Evolutionary conservation across 2,113 vertebrate genomes (phyloP).

Genomic region (Rhizomys pruinosus): DNA sequence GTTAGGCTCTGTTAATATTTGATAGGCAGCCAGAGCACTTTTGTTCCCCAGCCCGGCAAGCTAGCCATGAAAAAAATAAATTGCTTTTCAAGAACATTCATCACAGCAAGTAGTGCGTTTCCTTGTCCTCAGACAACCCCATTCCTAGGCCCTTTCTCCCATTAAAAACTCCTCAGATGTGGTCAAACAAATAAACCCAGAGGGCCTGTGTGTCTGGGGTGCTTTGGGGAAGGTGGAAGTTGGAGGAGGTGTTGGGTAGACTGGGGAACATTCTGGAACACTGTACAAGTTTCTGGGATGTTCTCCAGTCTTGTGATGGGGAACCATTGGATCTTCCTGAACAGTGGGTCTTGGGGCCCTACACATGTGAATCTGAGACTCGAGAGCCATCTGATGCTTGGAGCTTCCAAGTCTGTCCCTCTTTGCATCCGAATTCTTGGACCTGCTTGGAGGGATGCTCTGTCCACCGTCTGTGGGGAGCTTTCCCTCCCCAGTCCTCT

Average conservation of each 20-base stretch:
- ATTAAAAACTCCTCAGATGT: conserved; percentile 69
- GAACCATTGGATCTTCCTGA: not conserved
- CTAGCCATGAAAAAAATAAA: conserved; percentile 83
- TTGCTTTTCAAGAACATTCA: conserved; percentile 87
- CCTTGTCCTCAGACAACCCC: conserved; percentile 87
- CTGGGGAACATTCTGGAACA: not conserved
- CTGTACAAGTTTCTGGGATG: not conserved
- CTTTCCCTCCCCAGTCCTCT: conserved; percentile 56
- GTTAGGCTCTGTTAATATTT: conserved; percentile 84
- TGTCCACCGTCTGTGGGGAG: conserved; percentile 57
- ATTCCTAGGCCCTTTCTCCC: conserved; percentile 70
- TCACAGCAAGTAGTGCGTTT: conserved; percentile 77
- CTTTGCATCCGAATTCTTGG: conserved; percentile 50
- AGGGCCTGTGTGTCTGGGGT: rapidly evolving
- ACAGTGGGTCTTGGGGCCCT: not conserved
- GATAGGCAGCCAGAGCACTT: conserved; percentile 82
- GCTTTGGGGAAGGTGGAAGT: not conserved
- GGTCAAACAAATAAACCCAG: conserved; percentile 65
- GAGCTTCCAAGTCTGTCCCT: conserved; percentile 55
- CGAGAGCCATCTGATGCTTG: conserved; percentile 30
- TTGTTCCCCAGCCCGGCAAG: conserved; percentile 72
- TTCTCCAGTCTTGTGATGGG: not conserved
- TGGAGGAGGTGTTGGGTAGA: not conserved
- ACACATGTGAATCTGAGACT: conserved; percentile 53
- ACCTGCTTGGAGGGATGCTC: not conserved